Conservation (phyloP, 2,888 invertebrate species). For the Pyralis farinalis region DNA sequence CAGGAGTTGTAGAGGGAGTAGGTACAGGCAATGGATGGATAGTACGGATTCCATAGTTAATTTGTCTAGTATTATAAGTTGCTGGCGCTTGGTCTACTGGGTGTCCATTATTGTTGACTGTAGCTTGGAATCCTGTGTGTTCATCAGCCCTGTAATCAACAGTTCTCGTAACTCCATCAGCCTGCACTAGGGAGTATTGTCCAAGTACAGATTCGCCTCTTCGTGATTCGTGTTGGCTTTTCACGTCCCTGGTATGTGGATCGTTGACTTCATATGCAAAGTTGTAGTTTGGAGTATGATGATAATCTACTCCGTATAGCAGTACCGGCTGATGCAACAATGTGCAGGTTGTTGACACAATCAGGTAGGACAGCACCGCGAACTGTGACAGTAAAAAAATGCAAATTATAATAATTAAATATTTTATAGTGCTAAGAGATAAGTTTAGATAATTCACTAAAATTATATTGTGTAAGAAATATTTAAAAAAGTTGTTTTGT, state of each 20-base stretch:
- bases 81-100: constrained; percentile 8
- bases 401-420: no score
- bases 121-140: constrained; percentile 75
- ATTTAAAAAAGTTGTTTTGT: no score
- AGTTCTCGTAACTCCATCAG: constrained; percentile 76
- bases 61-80: constrained; percentile 12
- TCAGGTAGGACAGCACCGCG: constrained; percentile 37
- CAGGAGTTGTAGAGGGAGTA: constrained; percentile 29
- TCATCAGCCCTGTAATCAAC: constrained; percentile 80
- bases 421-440: no score
- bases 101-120: constrained; percentile 62
- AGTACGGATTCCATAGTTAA: constrained; percentile 16
- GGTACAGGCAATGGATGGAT: constrained; percentile 26
- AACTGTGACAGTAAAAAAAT: constrained; percentile 25
- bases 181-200: constrained; percentile 75
- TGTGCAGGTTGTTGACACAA: constrained; percentile 55
- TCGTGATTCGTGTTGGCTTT: constrained; percentile 75
- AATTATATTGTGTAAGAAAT: no score
- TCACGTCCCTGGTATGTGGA: constrained; percentile 74
- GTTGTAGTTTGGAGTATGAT: constrained; percentile 64
- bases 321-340: constrained; percentile 45
- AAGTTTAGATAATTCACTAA: no score
- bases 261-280: constrained; percentile 80
- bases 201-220: constrained; percentile 75
- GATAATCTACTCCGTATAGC: constrained; percentile 29